Conservation (phyloP, 2,113 vertebrate species). For the Pteruthius melanotis region DNA sequence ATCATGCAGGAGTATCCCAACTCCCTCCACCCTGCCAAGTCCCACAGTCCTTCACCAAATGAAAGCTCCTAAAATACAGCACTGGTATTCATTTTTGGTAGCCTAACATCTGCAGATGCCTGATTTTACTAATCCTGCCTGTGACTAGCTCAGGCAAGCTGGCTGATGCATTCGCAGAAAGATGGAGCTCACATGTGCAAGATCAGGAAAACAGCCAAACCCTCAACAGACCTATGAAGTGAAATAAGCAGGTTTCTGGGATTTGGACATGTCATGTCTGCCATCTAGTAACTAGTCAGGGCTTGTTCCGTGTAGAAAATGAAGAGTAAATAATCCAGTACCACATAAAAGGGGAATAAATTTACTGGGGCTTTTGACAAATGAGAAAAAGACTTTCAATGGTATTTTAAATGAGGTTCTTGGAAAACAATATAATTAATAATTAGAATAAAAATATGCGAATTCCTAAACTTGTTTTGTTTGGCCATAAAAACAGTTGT, state of each 20-base stretch:
- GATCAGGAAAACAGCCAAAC: constrained; percentile 43
- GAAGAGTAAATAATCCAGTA: constrained; percentile 54
- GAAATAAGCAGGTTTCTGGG: constrained; percentile 19
- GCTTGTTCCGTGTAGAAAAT: constrained; percentile 45
- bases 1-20: neutral
- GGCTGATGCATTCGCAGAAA: constrained; percentile 17
- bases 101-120: neutral
- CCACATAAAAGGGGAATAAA: constrained; percentile 51
- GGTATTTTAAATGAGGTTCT: constrained; percentile 20
- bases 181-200: constrained; percentile 29
- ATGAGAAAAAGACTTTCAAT: neutral
- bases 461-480: constrained; percentile 25
- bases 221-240: constrained; percentile 17
- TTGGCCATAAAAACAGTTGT: constrained; percentile 25
- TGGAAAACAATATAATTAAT: constrained; percentile 24
- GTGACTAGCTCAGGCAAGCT: constrained; percentile 60
- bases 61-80: neutral
- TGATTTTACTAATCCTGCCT: constrained; percentile 13
- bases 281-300: constrained; percentile 41
- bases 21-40: neutral
- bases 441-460: constrained; percentile 31
- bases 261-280: constrained; percentile 38
- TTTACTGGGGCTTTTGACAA: constrained; percentile 5
- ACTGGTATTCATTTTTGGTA: neutral
- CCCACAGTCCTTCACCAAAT: neutral